Conservation (phyloP, 2,888 invertebrate genomes). For the Eurytoma adleriae region DNA sequence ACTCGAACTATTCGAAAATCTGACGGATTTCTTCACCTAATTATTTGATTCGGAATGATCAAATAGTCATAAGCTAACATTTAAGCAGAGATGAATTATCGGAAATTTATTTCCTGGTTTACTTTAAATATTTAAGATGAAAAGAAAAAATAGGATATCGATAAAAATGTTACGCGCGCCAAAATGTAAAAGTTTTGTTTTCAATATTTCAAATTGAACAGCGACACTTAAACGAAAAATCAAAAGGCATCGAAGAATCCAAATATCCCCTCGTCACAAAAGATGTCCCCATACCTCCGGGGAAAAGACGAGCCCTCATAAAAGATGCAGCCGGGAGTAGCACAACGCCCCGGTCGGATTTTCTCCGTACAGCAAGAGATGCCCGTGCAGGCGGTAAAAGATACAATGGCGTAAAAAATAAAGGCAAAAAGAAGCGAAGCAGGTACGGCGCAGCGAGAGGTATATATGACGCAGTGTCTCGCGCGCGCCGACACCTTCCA, state of each 20-base stretch:
- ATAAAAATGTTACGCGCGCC: too few species aligned
- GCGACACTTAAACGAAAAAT: background rate
- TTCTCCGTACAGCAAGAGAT: background rate
- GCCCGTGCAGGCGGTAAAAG: background rate
- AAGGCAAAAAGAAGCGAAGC: background rate
- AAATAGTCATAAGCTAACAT: too few species aligned
- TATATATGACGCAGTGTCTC: background rate
- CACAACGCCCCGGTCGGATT: slow-evolving; percentile 18
- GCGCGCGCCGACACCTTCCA: background rate
- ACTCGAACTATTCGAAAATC: too few species aligned
- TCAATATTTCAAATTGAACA: too few species aligned
- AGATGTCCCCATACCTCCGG: slow-evolving; percentile 13
- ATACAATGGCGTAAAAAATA: slow-evolving; percentile 1
- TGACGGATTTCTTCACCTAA: too few species aligned
- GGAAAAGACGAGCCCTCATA: slow-evolving; percentile 27
- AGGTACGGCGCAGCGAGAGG: too few species aligned
- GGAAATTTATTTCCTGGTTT: too few species aligned
- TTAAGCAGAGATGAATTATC: too few species aligned
- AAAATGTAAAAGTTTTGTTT: too few species aligned
- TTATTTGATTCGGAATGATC: too few species aligned
- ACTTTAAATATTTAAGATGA: too few species aligned
- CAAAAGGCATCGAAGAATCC: slow-evolving; percentile 4
- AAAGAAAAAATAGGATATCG: too few species aligned
- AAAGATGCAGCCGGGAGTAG: slow-evolving; percentile 3
- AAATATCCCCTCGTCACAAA: slow-evolving; percentile 11